Evolutionary conservation across 2,797 vertebrate species (phyloP), one percentile per base, ranked within the genome.

Genomic region (Argentina silus): DNA sequence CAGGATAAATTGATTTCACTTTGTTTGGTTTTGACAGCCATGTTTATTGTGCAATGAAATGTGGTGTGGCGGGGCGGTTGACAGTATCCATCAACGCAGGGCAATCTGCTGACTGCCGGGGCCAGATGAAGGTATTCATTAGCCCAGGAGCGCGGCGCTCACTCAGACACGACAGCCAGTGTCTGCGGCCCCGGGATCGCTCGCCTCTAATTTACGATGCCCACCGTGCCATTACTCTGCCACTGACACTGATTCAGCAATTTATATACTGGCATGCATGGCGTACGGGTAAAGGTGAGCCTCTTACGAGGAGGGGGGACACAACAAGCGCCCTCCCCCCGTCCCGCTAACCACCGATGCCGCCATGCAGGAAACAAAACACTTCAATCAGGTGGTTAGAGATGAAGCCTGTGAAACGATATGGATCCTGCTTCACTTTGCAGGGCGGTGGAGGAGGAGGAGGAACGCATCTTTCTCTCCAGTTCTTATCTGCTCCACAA

Each of bases 21-120:
- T 98, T 97, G 96, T 96, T 95, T 95, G 95, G 90, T 92, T 95
- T 95, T 97, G 97, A 97, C 96, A 97, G 95, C 95, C 95, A 96
- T 96, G 96, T 99, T 98, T 98, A 97, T 97, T 97, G 96, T 97
- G 96, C 96, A 96, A 95, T 97, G 96, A 98, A 97, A 98, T 97
- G 96, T 96, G 95, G 94, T 96, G 94, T 93, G 94, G 95, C 95
- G 94, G 83, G 93, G 93, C 93, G 93, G 93, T 94, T 95, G 95
- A 97, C 97, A 97, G 95, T 96, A 99, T 99, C 96, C 96, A 98
- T 99, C 97, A 99, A 95, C 93, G 87, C 81, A 77, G 92, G 95
- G 95, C 96, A 95, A 96, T 96, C 94, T 95, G 96, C 96, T 97
- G 96, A 97, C 96, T 97, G 94, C 95, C 94, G n/a, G 94, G 94